Base-by-base conservation (phyloP, 1,140 invertebrate genomes). In the Drosophila chauvacae region DNA sequence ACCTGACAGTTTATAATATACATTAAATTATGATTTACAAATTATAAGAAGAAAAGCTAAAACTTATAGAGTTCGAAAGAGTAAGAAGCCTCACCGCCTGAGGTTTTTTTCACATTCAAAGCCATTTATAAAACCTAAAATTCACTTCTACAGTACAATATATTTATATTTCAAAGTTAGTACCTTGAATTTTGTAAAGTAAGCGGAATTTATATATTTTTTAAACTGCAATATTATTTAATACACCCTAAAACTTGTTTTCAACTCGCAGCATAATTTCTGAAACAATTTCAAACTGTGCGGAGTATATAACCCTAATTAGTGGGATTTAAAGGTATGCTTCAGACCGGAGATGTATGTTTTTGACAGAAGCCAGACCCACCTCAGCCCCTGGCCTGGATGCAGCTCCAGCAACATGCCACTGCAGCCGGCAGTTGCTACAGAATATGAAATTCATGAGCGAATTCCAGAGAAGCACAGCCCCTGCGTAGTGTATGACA, bases 391-490 rank as follows among this genome's bases (percentile, higher is more conserved):
- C 28, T 7, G 18, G 55, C 3, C 16, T 37, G n/a, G 35, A 28
- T 56, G 48, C 60, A 61, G 30, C 44, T 28, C 20, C 45, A 53
- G n/a, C 30, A 42, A 37, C 26, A 47, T 70, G 74, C 75, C 33
- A 63, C 41, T 65, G 55, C 50, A n/a, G 35, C 48, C 20, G 47
- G 68, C 44, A 51, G 26, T 11, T n/a, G 50, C 30, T 20, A n/a
- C 39, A 59, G 62, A 57, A 80, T 88, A 88, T 88, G 85, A 87
- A 90, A 87, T 87, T 87, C 84, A 88, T 84, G 80, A 70, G 77
- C 37, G 55, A 60, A 80, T 86, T 78, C 83, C 75, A 68, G 37
- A 75, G 77, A 60, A 80, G 62, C 80, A 81, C 59, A 20, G 35
- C 14, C 18, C 39, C n/a, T 23, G 30, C n/a, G 28, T 23, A 45